Base-by-base conservation (phyloP, 2,797 vertebrate genomes). In the Tenualosa ilisha region DNA sequence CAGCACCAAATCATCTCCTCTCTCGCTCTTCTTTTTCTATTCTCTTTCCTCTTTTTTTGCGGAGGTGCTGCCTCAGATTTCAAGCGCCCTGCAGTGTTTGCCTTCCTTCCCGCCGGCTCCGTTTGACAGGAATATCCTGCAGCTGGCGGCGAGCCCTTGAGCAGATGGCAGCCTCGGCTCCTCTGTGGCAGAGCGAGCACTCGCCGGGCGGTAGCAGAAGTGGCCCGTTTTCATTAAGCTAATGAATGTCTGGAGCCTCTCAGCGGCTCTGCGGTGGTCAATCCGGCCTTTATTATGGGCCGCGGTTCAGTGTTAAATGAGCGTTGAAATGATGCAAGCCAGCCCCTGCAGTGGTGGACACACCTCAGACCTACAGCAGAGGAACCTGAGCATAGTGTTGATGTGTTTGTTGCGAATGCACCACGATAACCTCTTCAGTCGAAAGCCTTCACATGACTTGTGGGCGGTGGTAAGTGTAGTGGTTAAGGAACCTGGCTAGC, bases 151-250 rank as follows among this genome's bases (percentile, higher is more conserved):
- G 91, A 94, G 93, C 92, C 91, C 61, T 89, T 83, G 91, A 95
- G 93, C 95, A 96, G 95, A 96, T 96, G 95, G 96, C 86, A 79
- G 84, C 87, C 84, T 91, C 89, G 53, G 92, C 89, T 89, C 90
- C 86, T 89, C 90, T 85, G 88, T 87, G 88, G 82, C 87, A 89
- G 91, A 92, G 89, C 53, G 68, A 75, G 12, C n/a, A 81, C 93
- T 92, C 90, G 46, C 94, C 91, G 91, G 92, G 95, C 89, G 91
- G 92, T 90, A 89, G 92, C 92, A 91, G 92, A 91, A 94, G 94
- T 93, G 94, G 92, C 94, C 94, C 93, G 93, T 95, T 96, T 96
- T 95, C 94, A 96, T 96, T 95, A 96, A 92, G 94, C 92, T 95
- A 96, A 96, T 96, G 95, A 96, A 95, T 94, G 95, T 95, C 94